A percentile compares a stretch with the other conserved stretches of the same genome.
These are phyloP conservation scores for Orthosia incerta DNA, from an alignment of 2,888 invertebrate genomes.

Conservation along the genomic window DNA sequence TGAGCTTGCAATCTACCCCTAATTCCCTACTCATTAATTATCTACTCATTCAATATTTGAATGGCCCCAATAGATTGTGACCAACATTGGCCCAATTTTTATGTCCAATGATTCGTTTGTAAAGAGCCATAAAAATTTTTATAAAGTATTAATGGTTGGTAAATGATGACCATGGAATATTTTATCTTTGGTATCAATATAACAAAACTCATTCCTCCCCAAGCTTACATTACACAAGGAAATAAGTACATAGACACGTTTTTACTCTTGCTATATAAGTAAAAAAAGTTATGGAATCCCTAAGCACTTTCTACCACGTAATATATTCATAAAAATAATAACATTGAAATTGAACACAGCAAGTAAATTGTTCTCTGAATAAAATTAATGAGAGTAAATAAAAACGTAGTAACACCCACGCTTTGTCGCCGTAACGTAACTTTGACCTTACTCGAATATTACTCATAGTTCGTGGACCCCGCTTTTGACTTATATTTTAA, in stretches of 20 bases:
- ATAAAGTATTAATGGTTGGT: background rate
- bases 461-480: slow-evolving; percentile 62
- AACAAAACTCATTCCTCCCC: background rate
- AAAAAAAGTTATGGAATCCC: background rate
- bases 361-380: slow-evolving; percentile 45
- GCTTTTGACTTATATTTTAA: slow-evolving; percentile 45
- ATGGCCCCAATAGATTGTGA: background rate
- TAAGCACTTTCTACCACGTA: slow-evolving; percentile 2
- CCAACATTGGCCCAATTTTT: slow-evolving; percentile 3
- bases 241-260: background rate
- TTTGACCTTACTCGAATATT: slow-evolving; percentile 56
- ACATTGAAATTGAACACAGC: slow-evolving; percentile 58
- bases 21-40: slow-evolving; percentile 30
- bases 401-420: slow-evolving; percentile 58
- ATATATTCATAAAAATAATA: slow-evolving; percentile 56
- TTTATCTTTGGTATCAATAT: background rate
- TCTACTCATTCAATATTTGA: slow-evolving; percentile 7
- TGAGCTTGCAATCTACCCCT: slow-evolving; percentile 29
- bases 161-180: background rate
- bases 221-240: background rate
- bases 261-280: background rate
- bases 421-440: slow-evolving; percentile 53
- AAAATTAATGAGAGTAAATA: slow-evolving; percentile 56
- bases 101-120: slow-evolving; percentile 1
- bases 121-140: slow-evolving; percentile 9